Conservation (phyloP, 35 echinoderm and acorn worm genomes). For the Hemicentrotus pulcherrimus region DNA sequence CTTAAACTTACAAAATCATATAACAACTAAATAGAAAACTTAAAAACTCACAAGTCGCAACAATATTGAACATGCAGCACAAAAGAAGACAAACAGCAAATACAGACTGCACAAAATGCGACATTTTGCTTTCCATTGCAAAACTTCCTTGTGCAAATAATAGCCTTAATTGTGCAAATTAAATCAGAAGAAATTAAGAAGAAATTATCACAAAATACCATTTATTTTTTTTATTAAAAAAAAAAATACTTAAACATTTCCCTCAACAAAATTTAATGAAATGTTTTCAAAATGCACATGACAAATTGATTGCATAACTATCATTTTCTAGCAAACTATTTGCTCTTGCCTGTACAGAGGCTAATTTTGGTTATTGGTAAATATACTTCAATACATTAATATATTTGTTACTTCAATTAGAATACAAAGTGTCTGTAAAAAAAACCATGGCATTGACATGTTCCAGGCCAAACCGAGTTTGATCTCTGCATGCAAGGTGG, state of each 20-base stretch:
- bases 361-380: not conserved
- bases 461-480: not conserved
- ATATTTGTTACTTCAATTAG: not conserved
- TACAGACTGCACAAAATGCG: not conserved
- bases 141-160: not conserved
- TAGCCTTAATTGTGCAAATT: not conserved
- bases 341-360: not conserved
- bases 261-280: not conserved
- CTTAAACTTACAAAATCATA: not conserved
- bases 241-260: not conserved
- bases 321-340: not conserved
- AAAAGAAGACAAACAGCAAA: not conserved
- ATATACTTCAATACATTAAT: not conserved
- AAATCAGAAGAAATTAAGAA: not conserved
- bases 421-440: not conserved
- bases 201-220: not conserved
- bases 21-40: not conserved
- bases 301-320: not conserved
- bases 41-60: not conserved
- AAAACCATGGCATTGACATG: not conserved
- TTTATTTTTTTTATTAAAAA: not conserved
- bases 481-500: not conserved
- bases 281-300: not conserved
- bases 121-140: not conserved
- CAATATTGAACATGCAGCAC: not conserved